phyloP scores from a whole-genome alignment of 2,888 invertebrate species.

The Lobophora halterata region DNA sequence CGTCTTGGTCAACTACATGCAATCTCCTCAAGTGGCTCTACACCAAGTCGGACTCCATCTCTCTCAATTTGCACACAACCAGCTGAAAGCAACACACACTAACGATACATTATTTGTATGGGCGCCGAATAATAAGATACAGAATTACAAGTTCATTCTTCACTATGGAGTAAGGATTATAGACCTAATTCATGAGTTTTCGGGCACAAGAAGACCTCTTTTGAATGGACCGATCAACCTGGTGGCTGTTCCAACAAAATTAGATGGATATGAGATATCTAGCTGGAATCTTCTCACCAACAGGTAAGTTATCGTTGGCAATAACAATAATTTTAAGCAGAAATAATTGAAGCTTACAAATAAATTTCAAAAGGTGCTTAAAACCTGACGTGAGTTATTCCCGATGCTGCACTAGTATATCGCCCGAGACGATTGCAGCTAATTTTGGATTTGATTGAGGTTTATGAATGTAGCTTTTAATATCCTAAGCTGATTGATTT shows the following conservation, averaged over 20 bases:
- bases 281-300: constrained; percentile 72
- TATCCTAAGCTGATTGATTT: too few species aligned
- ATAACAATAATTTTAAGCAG: not conserved
- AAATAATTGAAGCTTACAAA: not conserved
- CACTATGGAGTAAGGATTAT: constrained; percentile 55
- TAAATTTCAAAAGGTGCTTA: constrained; percentile 3
- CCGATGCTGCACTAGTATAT: too few species aligned
- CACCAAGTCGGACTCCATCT: constrained; percentile 68
- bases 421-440: too few species aligned
- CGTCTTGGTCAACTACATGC: constrained; percentile 53
- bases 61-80: constrained; percentile 49
- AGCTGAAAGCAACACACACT: constrained; percentile 36
- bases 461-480: too few species aligned
- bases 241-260: constrained; percentile 53
- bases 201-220: constrained; percentile 48
- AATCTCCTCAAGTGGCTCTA: constrained; percentile 64
- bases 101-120: constrained; percentile 62
- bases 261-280: constrained; percentile 62
- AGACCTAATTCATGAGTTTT: constrained; percentile 57
- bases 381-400: too few species aligned
- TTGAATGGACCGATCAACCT: constrained; percentile 65
- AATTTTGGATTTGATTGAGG: too few species aligned
- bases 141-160: constrained; percentile 53
- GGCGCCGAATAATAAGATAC: constrained; percentile 50
- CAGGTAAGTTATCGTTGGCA: constrained; percentile 46